Conservation (phyloP, 2,888 invertebrate genomes). For the Agrochola lychnidis region DNA sequence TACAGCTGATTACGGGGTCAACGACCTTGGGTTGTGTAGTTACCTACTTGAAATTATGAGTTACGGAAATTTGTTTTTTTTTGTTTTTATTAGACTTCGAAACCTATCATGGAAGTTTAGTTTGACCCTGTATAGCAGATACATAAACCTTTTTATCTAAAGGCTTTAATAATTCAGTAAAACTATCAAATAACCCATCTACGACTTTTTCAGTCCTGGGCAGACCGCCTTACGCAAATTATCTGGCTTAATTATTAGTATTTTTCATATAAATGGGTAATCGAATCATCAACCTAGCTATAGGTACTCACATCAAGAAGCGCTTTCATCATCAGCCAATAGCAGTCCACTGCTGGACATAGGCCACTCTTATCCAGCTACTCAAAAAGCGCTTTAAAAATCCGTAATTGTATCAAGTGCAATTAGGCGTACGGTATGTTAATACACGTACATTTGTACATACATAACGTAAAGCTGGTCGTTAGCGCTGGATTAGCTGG, state of each 20-base stretch:
- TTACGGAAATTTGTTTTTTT: background rate
- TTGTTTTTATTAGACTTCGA: too few relatives aligned
- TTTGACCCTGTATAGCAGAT: background rate
- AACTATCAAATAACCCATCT: background rate
- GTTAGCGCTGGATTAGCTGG: constrained; percentile 57
- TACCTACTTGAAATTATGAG: background rate
- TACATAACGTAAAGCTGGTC: constrained; percentile 28
- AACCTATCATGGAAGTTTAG: too few relatives aligned
- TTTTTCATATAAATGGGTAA: too few relatives aligned
- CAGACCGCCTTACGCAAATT: background rate
- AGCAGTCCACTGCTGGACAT: too few relatives aligned
- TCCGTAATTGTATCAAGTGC: constrained; percentile 37
- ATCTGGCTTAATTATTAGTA: background rate
- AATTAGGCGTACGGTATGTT: constrained; percentile 47
- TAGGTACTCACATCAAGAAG: constrained; percentile 1
- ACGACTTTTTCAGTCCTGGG: background rate
- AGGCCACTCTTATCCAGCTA: too few relatives aligned
- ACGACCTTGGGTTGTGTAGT: background rate
- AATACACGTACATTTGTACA: constrained; percentile 23
- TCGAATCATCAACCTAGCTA: background rate
- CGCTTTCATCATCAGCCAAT: background rate
- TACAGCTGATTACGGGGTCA: background rate
- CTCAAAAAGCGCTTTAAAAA: constrained; percentile 25
- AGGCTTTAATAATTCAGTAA: background rate
- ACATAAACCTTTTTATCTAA: background rate